Conservation (phyloP, 2,113 vertebrate genomes). For the Silurus glanis region DNA sequence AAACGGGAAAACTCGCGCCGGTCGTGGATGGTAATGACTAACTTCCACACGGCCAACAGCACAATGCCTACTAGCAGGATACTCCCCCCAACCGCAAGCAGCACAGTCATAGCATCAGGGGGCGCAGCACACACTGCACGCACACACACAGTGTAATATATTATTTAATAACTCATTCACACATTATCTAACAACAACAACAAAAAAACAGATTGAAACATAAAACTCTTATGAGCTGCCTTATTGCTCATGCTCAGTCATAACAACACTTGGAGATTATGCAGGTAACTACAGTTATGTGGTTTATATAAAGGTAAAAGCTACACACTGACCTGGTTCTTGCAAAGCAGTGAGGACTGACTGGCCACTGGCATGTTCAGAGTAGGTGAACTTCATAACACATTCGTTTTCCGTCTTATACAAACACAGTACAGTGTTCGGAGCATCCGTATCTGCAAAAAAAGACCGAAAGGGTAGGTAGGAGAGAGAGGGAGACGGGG, state of each 20-base stretch:
- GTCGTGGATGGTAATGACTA: slow-evolving; percentile 92
- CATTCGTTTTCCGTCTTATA: slow-evolving; percentile 91
- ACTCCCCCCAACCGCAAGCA: slow-evolving; percentile 86
- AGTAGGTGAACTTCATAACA: slow-evolving; percentile 94
- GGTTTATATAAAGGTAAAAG: background rate
- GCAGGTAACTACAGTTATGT: background rate
- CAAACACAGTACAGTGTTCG: slow-evolving; percentile 80
- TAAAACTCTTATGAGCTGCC: background rate
- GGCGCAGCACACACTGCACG: slow-evolving; percentile 80
- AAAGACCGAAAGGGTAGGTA: background rate
- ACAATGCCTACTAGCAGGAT: slow-evolving; percentile 86
- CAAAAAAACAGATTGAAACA: background rate
- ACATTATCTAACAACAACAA: background rate
- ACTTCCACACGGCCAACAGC: slow-evolving; percentile 87
- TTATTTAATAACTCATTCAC: background rate
- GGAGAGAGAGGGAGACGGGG: background rate
- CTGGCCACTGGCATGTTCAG: slow-evolving; percentile 84
- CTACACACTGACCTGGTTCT: slow-evolving; percentile 81
- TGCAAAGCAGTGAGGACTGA: slow-evolving; percentile 86
- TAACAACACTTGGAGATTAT: background rate
- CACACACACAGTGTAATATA: background rate
- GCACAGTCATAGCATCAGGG: slow-evolving; percentile 79
- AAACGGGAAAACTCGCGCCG: slow-evolving; percentile 88
- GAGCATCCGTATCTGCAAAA: slow-evolving; percentile 78
- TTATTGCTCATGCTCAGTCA: background rate